phyloP scores from a whole-genome alignment of 2,888 invertebrate genomes.

The Cryptocheilus praepositus region DNA sequence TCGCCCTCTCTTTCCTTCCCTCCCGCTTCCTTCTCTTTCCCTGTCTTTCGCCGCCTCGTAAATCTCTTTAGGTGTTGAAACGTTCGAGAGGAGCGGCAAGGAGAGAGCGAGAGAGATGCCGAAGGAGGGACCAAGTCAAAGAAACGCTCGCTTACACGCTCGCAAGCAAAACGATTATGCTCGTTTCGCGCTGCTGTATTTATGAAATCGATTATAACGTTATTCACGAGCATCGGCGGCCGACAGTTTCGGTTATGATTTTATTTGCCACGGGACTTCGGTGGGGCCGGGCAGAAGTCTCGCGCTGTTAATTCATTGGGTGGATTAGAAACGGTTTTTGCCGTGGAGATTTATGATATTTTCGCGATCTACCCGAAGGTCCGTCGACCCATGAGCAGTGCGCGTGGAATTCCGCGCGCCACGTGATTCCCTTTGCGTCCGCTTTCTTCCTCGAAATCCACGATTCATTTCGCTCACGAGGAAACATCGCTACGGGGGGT shows the following conservation, averaged over 20 bases:
- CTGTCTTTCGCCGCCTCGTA: constrained; percentile 56
- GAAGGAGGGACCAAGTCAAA: constrained; percentile 12
- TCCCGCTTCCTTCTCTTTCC: constrained; percentile 29
- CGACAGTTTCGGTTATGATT: too few relatives aligned
- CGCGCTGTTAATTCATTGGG: constrained; percentile 21
- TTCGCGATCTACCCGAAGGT: constrained; percentile 3
- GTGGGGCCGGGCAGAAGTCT: not conserved
- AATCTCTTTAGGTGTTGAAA: constrained; percentile 67
- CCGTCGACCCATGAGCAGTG: constrained; percentile 7
- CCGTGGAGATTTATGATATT: constrained; percentile 1
- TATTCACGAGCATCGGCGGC: too few relatives aligned
- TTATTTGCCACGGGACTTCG: too few relatives aligned
- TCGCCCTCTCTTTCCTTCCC: too few relatives aligned
- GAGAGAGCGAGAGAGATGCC: constrained; percentile 18
- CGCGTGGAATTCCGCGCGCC: constrained; percentile 8
- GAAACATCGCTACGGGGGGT: constrained; percentile 32
- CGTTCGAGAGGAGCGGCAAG: constrained; percentile 24
- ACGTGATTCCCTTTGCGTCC: not conserved
- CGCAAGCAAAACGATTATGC: constrained; percentile 7
- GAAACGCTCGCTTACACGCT: too few relatives aligned
- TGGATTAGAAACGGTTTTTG: constrained; percentile 3
- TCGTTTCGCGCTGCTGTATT: not conserved
- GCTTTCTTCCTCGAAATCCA: constrained; percentile 11
- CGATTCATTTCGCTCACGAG: constrained; percentile 22
- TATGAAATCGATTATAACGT: not conserved